A percentile compares a stretch with the other conserved stretches of the same genome.
phyloP scores from a whole-genome alignment of 2,888 invertebrate genomes.

The Drosophila stalkeri region DNA sequence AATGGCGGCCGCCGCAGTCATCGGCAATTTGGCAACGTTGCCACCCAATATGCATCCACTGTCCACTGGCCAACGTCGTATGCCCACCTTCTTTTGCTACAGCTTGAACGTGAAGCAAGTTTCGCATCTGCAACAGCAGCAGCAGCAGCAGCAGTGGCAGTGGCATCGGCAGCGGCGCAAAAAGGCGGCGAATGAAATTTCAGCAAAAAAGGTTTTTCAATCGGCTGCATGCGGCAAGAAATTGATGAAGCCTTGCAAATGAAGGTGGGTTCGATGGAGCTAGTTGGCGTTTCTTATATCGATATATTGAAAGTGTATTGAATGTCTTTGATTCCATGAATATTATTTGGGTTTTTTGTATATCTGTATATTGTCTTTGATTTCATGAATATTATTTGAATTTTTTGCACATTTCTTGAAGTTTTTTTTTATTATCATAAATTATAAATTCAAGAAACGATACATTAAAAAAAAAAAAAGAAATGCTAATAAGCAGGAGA shows the following conservation, averaged over 20 bases:
- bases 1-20: constrained; percentile 71
- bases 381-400: not conserved
- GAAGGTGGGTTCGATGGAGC: not conserved
- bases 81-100: not conserved
- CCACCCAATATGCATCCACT: constrained; percentile 26
- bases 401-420: no score
- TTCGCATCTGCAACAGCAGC: constrained; percentile 33
- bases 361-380: no score
- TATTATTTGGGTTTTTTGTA: not conserved
- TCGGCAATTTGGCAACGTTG: constrained; percentile 72
- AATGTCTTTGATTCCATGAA: not conserved
- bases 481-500: no score
- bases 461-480: no score
- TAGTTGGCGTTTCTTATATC: not conserved
- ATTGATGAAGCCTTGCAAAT: not conserved
- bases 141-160: not conserved
- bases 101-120: constrained; percentile 34
- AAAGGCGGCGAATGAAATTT: constrained; percentile 73
- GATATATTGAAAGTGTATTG: not conserved
- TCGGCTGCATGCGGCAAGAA: constrained; percentile 7
- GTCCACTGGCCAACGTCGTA: not conserved
- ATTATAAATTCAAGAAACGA: no score
- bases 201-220: constrained; percentile 51
- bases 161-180: constrained; percentile 17
- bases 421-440: no score